Conservation (phyloP, 2,113 vertebrate genomes). For the Eretmochelys imbricata region DNA sequence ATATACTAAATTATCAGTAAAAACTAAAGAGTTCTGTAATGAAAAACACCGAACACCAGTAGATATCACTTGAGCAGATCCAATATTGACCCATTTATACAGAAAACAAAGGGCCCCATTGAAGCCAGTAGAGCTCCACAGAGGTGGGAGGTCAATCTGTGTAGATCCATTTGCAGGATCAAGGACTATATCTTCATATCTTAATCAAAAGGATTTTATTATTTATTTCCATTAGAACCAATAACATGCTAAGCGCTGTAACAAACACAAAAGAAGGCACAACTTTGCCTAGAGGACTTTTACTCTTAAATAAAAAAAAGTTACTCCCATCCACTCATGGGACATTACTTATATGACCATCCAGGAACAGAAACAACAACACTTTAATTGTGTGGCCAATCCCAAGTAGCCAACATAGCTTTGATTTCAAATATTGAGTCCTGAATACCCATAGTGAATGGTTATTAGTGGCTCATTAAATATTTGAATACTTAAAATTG, state of each 20-base stretch:
- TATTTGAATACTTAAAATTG: background rate
- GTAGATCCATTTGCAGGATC: background rate
- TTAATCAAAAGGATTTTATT: background rate
- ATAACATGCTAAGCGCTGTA: conserved; percentile 27
- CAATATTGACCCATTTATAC: background rate
- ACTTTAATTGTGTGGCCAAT: background rate
- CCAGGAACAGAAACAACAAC: background rate
- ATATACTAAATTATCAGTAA: background rate
- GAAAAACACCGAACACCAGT: background rate
- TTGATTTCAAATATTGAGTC: conserved; percentile 24
- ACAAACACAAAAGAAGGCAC: conserved; percentile 6
- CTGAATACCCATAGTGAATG: background rate
- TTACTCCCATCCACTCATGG: background rate
- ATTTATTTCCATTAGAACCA: background rate
- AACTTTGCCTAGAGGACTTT: background rate
- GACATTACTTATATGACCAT: conserved; percentile 25
- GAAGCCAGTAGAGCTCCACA: background rate
- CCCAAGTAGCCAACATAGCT: background rate
- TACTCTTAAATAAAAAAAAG: conserved; percentile 14
- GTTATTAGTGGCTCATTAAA: background rate
- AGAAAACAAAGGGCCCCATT: background rate
- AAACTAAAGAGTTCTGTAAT: background rate
- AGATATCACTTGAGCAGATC: background rate
- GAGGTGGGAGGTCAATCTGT: background rate
- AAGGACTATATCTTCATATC: background rate